Percentiles rank a stretch among this genome's conserved stretches.
Conservation (phyloP, 2,888 invertebrate species). For the Liopterus haemorrhoidalis region DNA sequence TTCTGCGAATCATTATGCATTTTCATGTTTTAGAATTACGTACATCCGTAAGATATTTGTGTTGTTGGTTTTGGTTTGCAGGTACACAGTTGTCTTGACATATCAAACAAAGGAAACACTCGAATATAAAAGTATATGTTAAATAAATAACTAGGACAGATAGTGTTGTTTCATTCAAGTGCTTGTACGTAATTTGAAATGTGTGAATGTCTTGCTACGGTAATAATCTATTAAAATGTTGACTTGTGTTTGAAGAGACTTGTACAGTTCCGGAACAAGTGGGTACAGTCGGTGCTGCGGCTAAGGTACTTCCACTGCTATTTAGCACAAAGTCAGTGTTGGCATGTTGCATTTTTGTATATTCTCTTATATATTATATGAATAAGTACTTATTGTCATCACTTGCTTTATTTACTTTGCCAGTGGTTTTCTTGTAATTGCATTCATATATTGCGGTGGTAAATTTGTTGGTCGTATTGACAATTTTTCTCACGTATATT, state of each 20-base stretch:
- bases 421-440: conserved; percentile 36
- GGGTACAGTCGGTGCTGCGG: conserved; percentile 28
- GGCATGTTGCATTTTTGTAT: conserved; percentile 45
- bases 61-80: conserved; percentile 11
- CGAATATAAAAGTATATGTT: too few relatives aligned
- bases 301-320: conserved; percentile 42
- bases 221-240: conserved; percentile 24
- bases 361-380: conserved; percentile 23
- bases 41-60: conserved; percentile 7
- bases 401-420: conserved; percentile 47
- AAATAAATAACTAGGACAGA: too few relatives aligned
- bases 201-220: conserved; percentile 20
- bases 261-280: conserved; percentile 23
- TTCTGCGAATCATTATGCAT: conserved; percentile 12
- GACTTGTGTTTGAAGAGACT: conserved; percentile 25
- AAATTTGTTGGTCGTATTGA: too few relatives aligned
- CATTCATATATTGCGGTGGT: too few relatives aligned
- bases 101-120: too few relatives aligned
- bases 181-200: conserved; percentile 22
- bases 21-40: conserved; percentile 23
- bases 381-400: conserved; percentile 31
- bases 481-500: conserved; percentile 14
- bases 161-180: too few relatives aligned
- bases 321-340: conserved; percentile 45
- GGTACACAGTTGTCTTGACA: conserved; percentile 13